Conservation (phyloP, 2,113 vertebrate genomes). For the Brienomyrus longianalis region DNA sequence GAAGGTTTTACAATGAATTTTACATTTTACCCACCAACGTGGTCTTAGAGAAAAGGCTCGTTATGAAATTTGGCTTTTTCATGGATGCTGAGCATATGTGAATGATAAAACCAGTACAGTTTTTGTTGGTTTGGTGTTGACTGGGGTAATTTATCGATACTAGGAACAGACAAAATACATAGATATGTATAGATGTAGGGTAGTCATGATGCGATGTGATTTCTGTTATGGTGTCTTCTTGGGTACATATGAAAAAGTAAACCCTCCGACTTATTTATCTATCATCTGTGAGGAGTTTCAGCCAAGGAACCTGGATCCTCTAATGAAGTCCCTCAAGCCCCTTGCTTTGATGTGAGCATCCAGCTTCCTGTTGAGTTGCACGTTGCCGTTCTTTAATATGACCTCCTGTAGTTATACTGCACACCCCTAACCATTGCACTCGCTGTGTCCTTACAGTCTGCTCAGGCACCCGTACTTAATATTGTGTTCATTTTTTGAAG, state of each 20-base stretch:
- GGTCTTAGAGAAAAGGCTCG: constrained; percentile 27
- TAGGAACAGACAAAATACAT: constrained; percentile 36
- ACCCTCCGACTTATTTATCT: constrained; percentile 24
- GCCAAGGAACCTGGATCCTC: constrained; percentile 16
- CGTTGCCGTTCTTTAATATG: background rate
- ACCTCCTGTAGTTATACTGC: constrained; percentile 9
- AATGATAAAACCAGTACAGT: constrained; percentile 59
- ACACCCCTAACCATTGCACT: background rate
- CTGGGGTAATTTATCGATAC: constrained; percentile 44
- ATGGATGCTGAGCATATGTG: constrained; percentile 18
- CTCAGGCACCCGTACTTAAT: background rate
- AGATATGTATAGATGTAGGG: constrained; percentile 42
- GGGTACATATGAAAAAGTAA: constrained; percentile 42
- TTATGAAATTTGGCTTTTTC: constrained; percentile 21
- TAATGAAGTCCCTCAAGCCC: background rate
- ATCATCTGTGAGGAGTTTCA: constrained; percentile 14
- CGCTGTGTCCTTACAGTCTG: background rate
- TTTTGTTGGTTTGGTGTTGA: constrained; percentile 46
- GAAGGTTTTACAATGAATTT: constrained; percentile 38
- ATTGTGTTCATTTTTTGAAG: background rate
- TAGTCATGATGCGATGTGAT: constrained; percentile 41
- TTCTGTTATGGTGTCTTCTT: constrained; percentile 30
- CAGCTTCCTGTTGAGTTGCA: background rate
- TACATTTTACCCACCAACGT: constrained; percentile 38
- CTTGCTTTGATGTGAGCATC: constrained; percentile 14